Evolutionary conservation across 2,797 vertebrate species (phyloP).

Genomic region (Cuculus canorus): DNA sequence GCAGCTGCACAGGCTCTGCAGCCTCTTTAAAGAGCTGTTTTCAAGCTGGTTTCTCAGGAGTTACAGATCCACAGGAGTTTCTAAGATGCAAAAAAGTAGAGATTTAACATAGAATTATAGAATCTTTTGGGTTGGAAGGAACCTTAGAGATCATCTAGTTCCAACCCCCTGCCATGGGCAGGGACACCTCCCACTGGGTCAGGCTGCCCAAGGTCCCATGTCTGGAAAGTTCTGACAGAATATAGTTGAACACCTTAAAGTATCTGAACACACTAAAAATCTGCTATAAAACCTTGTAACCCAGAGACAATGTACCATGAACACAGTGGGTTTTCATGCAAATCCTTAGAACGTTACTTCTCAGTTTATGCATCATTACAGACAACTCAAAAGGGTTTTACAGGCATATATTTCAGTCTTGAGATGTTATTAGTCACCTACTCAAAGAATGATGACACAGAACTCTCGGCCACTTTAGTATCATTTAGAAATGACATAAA

Average conservation of each 20-base stretch:
- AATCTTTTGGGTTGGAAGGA: no score
- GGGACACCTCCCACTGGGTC: no score
- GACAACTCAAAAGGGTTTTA: slow-evolving; percentile 16
- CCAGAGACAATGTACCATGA: slow-evolving; percentile 27
- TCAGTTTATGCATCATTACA: slow-evolving; percentile 30
- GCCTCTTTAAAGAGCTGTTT: neutral
- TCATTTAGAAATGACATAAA: neutral
- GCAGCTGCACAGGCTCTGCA: neutral
- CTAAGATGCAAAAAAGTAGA: neutral
- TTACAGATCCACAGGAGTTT: neutral
- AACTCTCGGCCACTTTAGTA: neutral
- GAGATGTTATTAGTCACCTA: neutral
- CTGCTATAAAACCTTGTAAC: slow-evolving; percentile 13
- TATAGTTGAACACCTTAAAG: neutral
- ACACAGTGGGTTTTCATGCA: neutral
- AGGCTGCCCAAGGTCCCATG: no score
- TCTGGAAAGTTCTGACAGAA: neutral
- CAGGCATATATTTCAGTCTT: neutral
- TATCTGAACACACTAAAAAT: neutral
- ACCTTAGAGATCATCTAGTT: no score
- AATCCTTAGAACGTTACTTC: neutral
- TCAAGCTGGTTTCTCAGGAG: neutral
- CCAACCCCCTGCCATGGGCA: no score
- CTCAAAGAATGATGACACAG: neutral
- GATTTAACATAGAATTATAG: no score